Evolutionary conservation across 2,888 invertebrate genomes (phyloP), one percentile per base, ranked within the genome.

Genomic region (Coronaproctus castanopsis): DNA sequence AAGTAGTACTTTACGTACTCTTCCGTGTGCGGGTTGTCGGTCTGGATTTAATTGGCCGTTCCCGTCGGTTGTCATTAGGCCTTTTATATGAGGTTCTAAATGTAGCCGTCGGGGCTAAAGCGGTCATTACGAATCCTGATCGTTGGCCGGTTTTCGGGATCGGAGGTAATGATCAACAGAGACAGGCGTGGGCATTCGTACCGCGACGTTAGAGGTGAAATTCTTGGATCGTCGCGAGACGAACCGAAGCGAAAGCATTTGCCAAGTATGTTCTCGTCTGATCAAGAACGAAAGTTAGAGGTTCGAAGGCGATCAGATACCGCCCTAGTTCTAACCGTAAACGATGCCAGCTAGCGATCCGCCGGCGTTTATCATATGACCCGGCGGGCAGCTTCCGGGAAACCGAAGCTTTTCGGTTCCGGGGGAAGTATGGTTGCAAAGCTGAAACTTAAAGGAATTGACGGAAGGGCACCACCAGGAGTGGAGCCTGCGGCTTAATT

Each of bases 401-500:
- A 79, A 78, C 75, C 77, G 77, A 77, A 77, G 76, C 72, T 72
- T 78, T 77, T 77, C 75, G 77, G 76, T 75, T 78, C 76, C 75
- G 76, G 77, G 76, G 75, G 76, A 73, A 77, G 76, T 77, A 78
- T 78, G 77, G 76, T 78, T 75, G 77, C 77, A 80, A 78, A 75
- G 75, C 76, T 76, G 75, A 76, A 77, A 76, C 75, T 76, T 75
- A 74, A 75, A 77, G 76, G 73, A 77, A 76, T 76, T 76, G 78
- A 79, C 78, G 77, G 78, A 79, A 80, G 78, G 78, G 78, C 79
- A 80, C 79, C 79, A 80, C 79, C 78, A 80, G 78, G 77, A 79
- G 79, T 80, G 79, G 78, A 80, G 78, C 78, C 77, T 79, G 79
- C 78, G 78, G 79, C 78, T 79, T 79, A 80, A 80, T 80, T 80